These are phyloP conservation scores for Hirtodrosophila alboralis DNA, from an alignment of 2,888 invertebrate species.

Conservation along the genomic window DNA sequence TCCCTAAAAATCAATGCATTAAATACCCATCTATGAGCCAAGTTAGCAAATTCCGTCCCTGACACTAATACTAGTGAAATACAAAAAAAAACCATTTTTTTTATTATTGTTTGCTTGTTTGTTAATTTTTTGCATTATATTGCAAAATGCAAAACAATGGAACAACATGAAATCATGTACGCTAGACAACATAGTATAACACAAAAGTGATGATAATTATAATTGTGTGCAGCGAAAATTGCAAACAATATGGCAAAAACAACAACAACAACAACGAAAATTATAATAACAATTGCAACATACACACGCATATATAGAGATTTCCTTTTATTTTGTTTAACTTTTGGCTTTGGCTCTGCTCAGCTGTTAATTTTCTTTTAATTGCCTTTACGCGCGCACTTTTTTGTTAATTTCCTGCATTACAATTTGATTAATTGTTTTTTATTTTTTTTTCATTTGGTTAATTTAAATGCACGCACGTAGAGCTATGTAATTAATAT, in stretches of 20 bases:
- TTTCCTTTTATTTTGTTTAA: constrained; percentile 30
- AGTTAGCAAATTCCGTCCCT: constrained; percentile 43
- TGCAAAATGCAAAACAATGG: constrained; percentile 71
- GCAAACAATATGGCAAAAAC: constrained; percentile 47
- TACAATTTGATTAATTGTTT: constrained; percentile 47
- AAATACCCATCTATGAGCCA: constrained; percentile 12
- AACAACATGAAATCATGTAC: constrained; percentile 50
- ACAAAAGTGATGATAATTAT: constrained; percentile 52
- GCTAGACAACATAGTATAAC: constrained; percentile 30
- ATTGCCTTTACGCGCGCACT: constrained; percentile 53
- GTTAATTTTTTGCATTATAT: constrained; percentile 58
- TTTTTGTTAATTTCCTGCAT: constrained; percentile 56
- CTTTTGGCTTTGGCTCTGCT: constrained; percentile 7
- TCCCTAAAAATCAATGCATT: too few relatives aligned
- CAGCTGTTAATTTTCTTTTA: constrained; percentile 60
- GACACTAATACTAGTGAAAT: constrained; percentile 51
- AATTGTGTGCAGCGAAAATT: constrained; percentile 57
- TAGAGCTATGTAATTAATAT: constrained; percentile 13
- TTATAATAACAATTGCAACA: constrained; percentile 19
- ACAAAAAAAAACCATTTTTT: constrained; percentile 11
- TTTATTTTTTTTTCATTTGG: constrained; percentile 35
- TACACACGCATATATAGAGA: constrained; percentile 24
- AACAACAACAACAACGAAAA: background rate
- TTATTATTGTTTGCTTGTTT: constrained; percentile 33
- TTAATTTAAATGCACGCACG: constrained; percentile 31